phyloP scores from a whole-genome alignment of 2,797 vertebrate species.

The Myotis findleyi region DNA sequence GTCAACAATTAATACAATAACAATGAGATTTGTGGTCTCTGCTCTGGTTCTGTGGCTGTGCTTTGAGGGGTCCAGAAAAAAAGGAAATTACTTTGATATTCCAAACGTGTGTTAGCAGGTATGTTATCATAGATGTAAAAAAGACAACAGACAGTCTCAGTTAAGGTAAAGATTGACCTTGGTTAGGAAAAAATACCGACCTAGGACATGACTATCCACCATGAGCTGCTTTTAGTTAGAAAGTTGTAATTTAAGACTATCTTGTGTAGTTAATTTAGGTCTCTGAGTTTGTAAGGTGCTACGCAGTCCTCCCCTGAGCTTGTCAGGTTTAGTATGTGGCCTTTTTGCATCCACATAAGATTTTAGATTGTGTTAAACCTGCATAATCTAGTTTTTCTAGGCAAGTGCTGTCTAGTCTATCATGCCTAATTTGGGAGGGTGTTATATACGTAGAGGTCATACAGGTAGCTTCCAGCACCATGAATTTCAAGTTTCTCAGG shows the following conservation, averaged over 20 bases:
- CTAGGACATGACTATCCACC: not conserved
- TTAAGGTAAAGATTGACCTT: not conserved
- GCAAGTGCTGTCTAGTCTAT: not conserved
- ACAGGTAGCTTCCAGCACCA: not conserved
- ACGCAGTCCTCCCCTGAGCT: not conserved
- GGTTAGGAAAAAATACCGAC: not conserved
- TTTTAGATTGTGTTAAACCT: not conserved
- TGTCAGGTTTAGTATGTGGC: not conserved
- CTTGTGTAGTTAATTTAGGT: not conserved
- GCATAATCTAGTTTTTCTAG: not conserved
- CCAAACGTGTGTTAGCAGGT: not conserved
- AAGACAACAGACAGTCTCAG: not conserved
- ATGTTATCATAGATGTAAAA: not conserved
- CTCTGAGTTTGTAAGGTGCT: not conserved
- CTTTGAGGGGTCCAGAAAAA: not conserved
- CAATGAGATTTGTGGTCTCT: not conserved
- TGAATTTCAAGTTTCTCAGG: not conserved
- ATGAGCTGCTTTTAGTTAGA: not conserved
- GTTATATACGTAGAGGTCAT: not conserved
- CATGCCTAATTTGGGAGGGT: not conserved
- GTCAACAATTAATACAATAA: not conserved
- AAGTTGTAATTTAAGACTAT: not conserved
- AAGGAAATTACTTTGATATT: not conserved
- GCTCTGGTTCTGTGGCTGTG: not conserved
- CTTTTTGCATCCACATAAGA: not conserved